Evolutionary conservation across 2,888 invertebrate species (phyloP).

Genomic region (Drosophila tanythrix): DNA sequence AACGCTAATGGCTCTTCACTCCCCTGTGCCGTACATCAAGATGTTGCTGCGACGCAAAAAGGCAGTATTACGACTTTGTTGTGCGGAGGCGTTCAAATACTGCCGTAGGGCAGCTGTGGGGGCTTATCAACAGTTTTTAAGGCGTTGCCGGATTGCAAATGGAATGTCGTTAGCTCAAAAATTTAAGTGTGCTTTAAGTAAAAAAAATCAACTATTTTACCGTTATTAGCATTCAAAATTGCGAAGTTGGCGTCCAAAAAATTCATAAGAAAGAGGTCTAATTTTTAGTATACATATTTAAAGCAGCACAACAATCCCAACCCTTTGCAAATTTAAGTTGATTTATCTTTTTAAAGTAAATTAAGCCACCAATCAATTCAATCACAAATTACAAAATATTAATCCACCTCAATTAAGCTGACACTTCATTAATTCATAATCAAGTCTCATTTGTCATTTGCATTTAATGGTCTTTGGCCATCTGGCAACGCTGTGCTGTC

Average conservation of each 20-base stretch:
- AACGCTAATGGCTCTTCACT: slow-evolving; percentile 34
- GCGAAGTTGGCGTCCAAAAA: not conserved
- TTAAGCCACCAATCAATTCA: not conserved
- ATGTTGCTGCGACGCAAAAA: slow-evolving; percentile 58
- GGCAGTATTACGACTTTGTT: slow-evolving; percentile 42
- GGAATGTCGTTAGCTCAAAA: not conserved
- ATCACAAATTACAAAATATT: not conserved
- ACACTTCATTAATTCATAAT: not conserved
- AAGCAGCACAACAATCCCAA: not conserved
- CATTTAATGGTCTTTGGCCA: not conserved
- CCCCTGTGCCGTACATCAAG: slow-evolving; percentile 29
- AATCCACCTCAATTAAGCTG: not conserved
- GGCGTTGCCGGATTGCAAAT: slow-evolving; percentile 53
- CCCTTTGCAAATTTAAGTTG: no score
- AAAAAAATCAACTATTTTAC: not conserved
- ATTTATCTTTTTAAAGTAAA: not conserved
- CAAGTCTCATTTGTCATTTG: slow-evolving; percentile 4
- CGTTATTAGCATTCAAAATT: not conserved
- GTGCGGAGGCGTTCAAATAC: slow-evolving; percentile 38
- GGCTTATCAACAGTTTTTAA: slow-evolving; percentile 2
- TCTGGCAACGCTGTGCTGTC: slow-evolving; percentile 40
- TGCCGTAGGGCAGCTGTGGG: slow-evolving; percentile 56
- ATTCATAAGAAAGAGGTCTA: no score
- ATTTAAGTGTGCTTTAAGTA: not conserved
- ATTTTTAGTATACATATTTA: not conserved